phyloP scores from a whole-genome alignment of 2,113 vertebrate genomes.

The Arenaria interpres region DNA sequence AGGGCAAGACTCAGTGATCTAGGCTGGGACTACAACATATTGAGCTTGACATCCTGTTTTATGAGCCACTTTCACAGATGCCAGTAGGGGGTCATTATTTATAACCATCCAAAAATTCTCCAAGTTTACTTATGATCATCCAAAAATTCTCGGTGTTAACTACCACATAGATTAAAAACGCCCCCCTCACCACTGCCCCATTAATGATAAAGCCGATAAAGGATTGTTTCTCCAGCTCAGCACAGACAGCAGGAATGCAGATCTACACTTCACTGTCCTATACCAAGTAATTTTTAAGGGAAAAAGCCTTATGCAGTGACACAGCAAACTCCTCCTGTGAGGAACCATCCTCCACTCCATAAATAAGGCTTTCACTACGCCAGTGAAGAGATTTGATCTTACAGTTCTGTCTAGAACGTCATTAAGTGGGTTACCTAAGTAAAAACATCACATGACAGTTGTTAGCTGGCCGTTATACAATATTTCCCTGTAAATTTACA shows the following conservation, averaged over 20 bases:
- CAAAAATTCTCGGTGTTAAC: neutral
- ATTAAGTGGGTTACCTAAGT: neutral
- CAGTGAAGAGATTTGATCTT: neutral
- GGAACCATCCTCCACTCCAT: fast-evolving
- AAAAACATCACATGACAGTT: neutral
- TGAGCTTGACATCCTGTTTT: neutral
- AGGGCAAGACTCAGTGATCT: neutral
- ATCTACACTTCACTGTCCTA: neutral
- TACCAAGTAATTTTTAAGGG: neutral
- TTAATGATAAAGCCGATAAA: neutral
- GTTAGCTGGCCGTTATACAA: neutral
- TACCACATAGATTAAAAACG: neutral
- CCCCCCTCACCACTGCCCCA: fast-evolving
- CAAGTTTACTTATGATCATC: neutral
- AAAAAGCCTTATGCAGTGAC: neutral
- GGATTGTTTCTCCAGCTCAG: neutral
- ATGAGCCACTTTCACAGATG: neutral
- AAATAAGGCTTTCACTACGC: neutral
- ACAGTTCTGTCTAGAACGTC: neutral
- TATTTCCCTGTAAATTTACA: neutral
- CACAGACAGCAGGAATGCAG: neutral
- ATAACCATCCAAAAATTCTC: neutral
- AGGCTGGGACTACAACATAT: neutral
- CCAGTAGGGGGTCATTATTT: neutral
- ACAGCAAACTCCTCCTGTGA: neutral